Evolutionary conservation across 1,140 invertebrate genomes (phyloP).

Genomic region (Thaumetopoea pityocampa): DNA sequence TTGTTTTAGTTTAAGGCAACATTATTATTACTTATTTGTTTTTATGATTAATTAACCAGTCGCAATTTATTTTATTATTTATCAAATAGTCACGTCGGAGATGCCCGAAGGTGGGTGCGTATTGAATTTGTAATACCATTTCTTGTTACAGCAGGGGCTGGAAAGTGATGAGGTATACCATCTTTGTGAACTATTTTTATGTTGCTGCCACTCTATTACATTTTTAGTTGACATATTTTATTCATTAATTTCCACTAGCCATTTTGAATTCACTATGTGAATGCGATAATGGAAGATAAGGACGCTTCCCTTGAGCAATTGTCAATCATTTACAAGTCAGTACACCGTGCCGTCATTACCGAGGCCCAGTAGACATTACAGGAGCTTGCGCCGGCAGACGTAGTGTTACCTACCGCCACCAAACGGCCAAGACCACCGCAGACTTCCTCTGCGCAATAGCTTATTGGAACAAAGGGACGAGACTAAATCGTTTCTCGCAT

Average conservation of each 20-base stretch:
- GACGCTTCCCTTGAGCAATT: conserved; percentile 67
- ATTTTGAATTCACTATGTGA: conserved; percentile 64
- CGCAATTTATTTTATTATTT: conserved; percentile 33
- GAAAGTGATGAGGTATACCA: conserved; percentile 89
- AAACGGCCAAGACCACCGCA: too few relatives aligned
- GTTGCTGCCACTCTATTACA: conserved; percentile 71
- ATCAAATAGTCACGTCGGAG: conserved; percentile 36
- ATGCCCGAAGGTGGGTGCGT: conserved; percentile 69
- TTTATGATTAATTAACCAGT: conserved; percentile 17
- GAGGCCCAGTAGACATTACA: conserved; percentile 56
- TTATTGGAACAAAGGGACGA: too few relatives aligned
- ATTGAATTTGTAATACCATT: conserved; percentile 74
- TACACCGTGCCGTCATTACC: conserved; percentile 43
- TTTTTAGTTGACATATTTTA: conserved; percentile 67
- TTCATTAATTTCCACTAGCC: conserved; percentile 65
- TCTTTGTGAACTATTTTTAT: conserved; percentile 75
- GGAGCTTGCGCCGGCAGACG: conserved; percentile 41
- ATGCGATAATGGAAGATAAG: conserved; percentile 68
- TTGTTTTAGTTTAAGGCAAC: conserved; percentile 24
- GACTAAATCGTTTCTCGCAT: too few relatives aligned
- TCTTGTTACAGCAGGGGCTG: conserved; percentile 89
- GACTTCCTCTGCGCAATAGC: too few relatives aligned
- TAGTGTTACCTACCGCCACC: background rate
- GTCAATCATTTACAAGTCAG: conserved; percentile 44
- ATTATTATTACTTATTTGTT: conserved; percentile 23